A percentile compares a stretch with the other conserved stretches of the same genome.
Conservation (phyloP, 2,888 invertebrate species). For the Andrena trimmerana region DNA sequence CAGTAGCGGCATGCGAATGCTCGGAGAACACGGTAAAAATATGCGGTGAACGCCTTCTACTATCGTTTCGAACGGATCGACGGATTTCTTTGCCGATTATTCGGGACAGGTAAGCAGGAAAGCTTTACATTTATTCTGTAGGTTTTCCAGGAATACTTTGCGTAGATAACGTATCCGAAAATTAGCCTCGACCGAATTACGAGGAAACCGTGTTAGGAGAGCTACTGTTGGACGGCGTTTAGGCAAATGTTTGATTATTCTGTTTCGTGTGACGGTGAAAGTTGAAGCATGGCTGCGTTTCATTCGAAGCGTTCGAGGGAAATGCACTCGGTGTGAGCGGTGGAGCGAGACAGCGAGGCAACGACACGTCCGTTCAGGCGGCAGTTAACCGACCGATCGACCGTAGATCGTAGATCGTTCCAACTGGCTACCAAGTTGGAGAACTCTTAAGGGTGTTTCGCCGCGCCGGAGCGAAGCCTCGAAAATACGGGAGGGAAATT, state of each 20-base stretch:
- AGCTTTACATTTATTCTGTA: neutral
- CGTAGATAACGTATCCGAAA: neutral
- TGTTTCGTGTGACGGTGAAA: neutral
- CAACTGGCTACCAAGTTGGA: constrained; percentile 15
- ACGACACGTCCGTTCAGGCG: constrained; percentile 21
- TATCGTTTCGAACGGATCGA: neutral
- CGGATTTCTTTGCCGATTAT: neutral
- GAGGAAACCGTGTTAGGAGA: neutral
- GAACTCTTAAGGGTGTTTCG: constrained; percentile 28
- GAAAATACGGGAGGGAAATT: neutral
- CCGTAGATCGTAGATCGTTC: constrained; percentile 14
- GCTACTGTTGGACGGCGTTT: neutral
- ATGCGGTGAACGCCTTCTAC: constrained; percentile 38
- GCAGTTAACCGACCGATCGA: neutral
- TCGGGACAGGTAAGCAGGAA: constrained; percentile 31
- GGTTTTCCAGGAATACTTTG: neutral
- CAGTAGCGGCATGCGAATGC: constrained; percentile 46
- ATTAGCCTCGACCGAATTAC: neutral
- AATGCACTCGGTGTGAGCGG: too few species aligned
- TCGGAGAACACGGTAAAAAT: constrained; percentile 36
- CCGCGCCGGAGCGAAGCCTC: neutral
- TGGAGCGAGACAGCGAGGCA: constrained; percentile 1
- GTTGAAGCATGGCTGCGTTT: neutral
- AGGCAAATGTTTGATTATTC: neutral
- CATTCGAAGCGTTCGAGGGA: neutral